phyloP scores from a whole-genome alignment of 2,888 invertebrate species.

The Rhagophthalmus giganteus region DNA sequence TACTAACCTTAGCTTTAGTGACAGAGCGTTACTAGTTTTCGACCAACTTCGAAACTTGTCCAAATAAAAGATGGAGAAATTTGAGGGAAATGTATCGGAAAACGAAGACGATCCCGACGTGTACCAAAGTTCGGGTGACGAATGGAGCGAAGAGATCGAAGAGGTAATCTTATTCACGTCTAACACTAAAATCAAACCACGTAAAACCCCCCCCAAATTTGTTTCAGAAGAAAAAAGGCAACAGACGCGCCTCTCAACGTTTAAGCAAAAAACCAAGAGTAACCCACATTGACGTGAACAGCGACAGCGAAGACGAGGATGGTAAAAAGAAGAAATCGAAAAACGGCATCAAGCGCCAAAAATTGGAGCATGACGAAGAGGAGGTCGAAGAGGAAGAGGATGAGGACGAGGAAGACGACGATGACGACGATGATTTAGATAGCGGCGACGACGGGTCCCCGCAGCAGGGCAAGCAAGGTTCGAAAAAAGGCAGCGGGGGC shows the following conservation, averaged over 20 bases:
- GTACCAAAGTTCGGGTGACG: constrained; percentile 51
- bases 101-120: constrained; percentile 52
- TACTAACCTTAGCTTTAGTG: background rate
- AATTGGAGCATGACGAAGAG: constrained; percentile 10
- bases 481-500: too few species aligned
- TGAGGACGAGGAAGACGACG: constrained; percentile 7
- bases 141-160: constrained; percentile 44
- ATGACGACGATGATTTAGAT: constrained; percentile 4
- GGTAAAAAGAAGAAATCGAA: constrained; percentile 27
- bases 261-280: constrained; percentile 46
- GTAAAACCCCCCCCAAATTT: too few species aligned
- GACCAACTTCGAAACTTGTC: background rate
- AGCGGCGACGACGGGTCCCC: constrained; percentile 11
- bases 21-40: background rate
- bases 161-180: constrained; percentile 31
- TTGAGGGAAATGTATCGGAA: constrained; percentile 42
- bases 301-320: constrained; percentile 39
- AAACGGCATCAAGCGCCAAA: constrained; percentile 39
- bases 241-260: constrained; percentile 43
- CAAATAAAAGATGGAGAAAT: constrained; percentile 18
- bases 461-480: too few species aligned
- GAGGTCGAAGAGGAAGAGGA: constrained; percentile 5
- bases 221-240: constrained; percentile 41
- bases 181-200: too few species aligned
- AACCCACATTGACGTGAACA: constrained; percentile 38